Evolutionary conservation across 2,888 invertebrate genomes (phyloP).

Genomic region (Agapostemon virescens): DNA sequence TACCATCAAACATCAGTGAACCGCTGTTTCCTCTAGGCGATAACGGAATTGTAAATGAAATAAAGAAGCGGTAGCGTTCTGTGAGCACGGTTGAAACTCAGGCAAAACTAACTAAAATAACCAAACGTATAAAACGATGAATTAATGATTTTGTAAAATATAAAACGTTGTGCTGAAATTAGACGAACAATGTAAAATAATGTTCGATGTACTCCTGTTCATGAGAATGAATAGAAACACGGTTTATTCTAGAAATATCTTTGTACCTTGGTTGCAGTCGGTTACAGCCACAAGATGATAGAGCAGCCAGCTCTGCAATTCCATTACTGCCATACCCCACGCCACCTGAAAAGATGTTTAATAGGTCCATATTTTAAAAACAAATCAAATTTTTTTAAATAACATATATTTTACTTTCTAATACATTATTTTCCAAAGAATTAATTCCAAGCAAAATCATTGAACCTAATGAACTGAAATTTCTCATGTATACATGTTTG

Average conservation of each 20-base stretch:
- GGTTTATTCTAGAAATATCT: slow-evolving; percentile 21
- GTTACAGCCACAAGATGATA: slow-evolving; percentile 79
- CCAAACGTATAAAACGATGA: slow-evolving; percentile 59
- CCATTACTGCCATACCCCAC: slow-evolving; percentile 80
- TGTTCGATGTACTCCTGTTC: slow-evolving; percentile 6
- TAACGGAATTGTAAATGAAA: slow-evolving; percentile 74
- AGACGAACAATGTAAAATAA: not conserved
- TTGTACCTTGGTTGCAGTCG: slow-evolving; percentile 79
- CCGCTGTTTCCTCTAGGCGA: slow-evolving; percentile 73
- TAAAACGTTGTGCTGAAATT: slow-evolving; percentile 8
- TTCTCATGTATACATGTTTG: not conserved
- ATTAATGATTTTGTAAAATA: slow-evolving; percentile 23
- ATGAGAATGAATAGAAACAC: slow-evolving; percentile 22
- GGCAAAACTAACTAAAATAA: slow-evolving; percentile 74
- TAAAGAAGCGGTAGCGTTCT: slow-evolving; percentile 64
- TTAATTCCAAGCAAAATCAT: not conserved
- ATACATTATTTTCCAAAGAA: not conserved
- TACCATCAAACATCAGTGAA: slow-evolving; percentile 78
- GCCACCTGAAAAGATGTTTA: slow-evolving; percentile 75
- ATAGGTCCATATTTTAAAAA: not conserved
- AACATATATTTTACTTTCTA: not conserved
- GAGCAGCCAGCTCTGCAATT: slow-evolving; percentile 79
- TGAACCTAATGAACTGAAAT: not conserved
- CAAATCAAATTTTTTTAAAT: not conserved
- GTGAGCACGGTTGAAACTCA: slow-evolving; percentile 70